Percentiles rank a stretch among this genome's conserved stretches.
phyloP scores from a whole-genome alignment of 2,888 invertebrate species.

The Diarsia dahlii region DNA sequence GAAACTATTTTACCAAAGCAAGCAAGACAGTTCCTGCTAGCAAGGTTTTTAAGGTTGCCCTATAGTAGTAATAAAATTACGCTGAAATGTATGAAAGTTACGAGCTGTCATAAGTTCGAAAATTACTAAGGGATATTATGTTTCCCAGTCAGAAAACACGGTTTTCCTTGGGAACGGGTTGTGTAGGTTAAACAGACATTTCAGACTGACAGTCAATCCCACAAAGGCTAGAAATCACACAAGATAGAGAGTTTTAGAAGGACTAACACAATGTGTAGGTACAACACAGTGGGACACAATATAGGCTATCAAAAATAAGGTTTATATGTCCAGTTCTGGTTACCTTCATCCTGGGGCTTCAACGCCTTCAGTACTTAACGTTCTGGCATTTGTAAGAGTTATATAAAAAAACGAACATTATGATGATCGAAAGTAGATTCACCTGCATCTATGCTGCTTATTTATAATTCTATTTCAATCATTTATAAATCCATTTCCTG shows the following conservation, averaged over 20 bases:
- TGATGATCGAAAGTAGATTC: not conserved
- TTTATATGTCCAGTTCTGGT: not conserved
- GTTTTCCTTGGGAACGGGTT: not conserved
- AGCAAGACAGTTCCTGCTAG: not conserved
- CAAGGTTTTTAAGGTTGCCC: not conserved
- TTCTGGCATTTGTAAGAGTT: too few relatives aligned
- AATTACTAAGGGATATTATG: not conserved
- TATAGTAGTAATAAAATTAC: not conserved
- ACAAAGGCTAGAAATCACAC: too few relatives aligned
- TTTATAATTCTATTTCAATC: not conserved
- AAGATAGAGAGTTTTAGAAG: not conserved
- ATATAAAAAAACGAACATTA: not conserved
- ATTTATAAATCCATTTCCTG: not conserved
- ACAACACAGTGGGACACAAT: too few relatives aligned
- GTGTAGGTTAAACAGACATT: not conserved
- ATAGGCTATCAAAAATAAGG: not conserved
- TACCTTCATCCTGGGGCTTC: not conserved
- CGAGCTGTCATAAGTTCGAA: not conserved
- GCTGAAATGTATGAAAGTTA: not conserved
- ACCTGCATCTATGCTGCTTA: not conserved
- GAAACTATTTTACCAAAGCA: not conserved
- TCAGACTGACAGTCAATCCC: not conserved
- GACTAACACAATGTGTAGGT: too few relatives aligned
- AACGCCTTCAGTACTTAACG: not conserved
- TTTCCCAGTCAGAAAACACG: not conserved